Conservation (phyloP, 2,888 invertebrate genomes). For the Drosophila prostipennis region DNA sequence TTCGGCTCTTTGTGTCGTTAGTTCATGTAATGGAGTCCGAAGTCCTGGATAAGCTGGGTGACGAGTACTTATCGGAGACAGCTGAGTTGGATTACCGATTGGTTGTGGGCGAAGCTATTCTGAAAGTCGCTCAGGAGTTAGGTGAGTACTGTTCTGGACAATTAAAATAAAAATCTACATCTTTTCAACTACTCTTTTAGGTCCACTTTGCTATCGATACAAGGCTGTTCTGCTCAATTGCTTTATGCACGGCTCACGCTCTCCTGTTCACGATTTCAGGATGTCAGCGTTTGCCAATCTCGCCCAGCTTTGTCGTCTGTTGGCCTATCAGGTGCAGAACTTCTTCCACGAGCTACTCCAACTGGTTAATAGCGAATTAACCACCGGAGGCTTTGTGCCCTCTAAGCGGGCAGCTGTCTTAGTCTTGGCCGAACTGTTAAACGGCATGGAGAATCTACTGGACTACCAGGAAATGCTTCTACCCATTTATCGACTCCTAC, state of each 20-base stretch:
- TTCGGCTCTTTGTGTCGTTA: slow-evolving; percentile 80
- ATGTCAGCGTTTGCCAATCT: slow-evolving; percentile 83
- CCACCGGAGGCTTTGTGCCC: slow-evolving; percentile 79
- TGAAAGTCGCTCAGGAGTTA: slow-evolving; percentile 81
- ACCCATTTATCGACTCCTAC: slow-evolving; percentile 82
- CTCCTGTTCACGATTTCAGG: slow-evolving; percentile 80
- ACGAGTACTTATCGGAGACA: slow-evolving; percentile 80
- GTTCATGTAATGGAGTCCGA: slow-evolving; percentile 79
- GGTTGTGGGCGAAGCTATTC: slow-evolving; percentile 82
- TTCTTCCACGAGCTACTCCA: slow-evolving; percentile 82
- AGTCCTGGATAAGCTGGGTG: slow-evolving; percentile 81
- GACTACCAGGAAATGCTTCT: slow-evolving; percentile 82
- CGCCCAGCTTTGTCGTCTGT: slow-evolving; percentile 80
- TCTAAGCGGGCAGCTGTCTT: slow-evolving; percentile 82
- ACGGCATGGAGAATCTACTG: slow-evolving; percentile 82
- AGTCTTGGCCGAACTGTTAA: slow-evolving; percentile 81
- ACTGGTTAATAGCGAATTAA: slow-evolving; percentile 77
- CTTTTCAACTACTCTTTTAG: slow-evolving; percentile 45
- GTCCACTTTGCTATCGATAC: slow-evolving; percentile 81
- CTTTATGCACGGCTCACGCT: slow-evolving; percentile 80
- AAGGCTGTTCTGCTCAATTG: slow-evolving; percentile 81
- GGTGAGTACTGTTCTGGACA: slow-evolving; percentile 57
- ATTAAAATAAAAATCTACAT: too few relatives aligned
- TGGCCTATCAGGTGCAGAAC: slow-evolving; percentile 82
- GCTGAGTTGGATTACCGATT: slow-evolving; percentile 80